phyloP scores from a whole-genome alignment of 2,797 vertebrate species.

The Argentina silus region DNA sequence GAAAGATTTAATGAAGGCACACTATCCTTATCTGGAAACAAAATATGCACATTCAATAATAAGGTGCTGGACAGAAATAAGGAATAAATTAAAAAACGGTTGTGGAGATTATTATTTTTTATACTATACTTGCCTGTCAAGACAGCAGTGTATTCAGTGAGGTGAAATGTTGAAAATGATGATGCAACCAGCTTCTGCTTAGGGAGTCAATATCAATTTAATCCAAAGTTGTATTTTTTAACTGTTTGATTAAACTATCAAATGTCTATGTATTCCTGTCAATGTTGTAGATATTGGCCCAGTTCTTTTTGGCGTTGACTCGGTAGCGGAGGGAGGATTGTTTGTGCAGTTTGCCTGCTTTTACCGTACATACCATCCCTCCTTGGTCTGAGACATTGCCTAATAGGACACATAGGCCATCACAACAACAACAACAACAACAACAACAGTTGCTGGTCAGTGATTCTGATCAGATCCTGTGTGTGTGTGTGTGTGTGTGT shows the following conservation, averaged over 20 bases:
- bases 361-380: conserved; percentile 41
- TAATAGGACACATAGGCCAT: neutral
- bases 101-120: no score
- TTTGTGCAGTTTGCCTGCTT: conserved; percentile 30
- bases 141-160: neutral
- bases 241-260: neutral
- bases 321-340: conserved; percentile 21
- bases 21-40: no score
- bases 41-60: no score
- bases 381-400: conserved; percentile 23
- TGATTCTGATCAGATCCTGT: neutral
- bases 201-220: neutral
- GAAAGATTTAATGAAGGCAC: no score
- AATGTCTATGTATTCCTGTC: neutral
- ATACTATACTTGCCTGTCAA: no score
- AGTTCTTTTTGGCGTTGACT: conserved; percentile 15
- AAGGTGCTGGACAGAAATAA: no score
- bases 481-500: neutral
- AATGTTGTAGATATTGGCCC: conserved; percentile 14
- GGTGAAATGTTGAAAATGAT: neutral
- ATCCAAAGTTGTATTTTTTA: neutral
- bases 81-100: no score
- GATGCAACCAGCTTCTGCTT: no score
- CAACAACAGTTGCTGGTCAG: neutral
- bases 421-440: neutral